Base-by-base conservation (phyloP, 2,888 invertebrate species). In the Esperia sulphurella region DNA sequence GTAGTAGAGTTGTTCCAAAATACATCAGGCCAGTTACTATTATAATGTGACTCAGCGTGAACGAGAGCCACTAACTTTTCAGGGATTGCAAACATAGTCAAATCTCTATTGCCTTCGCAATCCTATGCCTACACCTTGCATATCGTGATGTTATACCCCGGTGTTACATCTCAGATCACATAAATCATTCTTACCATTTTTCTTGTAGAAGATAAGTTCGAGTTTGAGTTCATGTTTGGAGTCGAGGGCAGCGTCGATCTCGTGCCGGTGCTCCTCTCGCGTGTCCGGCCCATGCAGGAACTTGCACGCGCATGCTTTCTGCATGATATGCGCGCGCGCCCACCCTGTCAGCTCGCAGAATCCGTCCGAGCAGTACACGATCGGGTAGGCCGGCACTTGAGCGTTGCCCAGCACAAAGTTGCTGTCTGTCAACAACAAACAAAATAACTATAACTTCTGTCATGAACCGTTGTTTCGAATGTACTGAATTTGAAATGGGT, bases 381-480 rank as follows among this genome's bases (percentile, higher is more conserved):
- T 97, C 65, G 97, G 97, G 91, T 96, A 96, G 68, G 93, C 87
- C 53, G 95, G 94, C 69, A 97, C 97, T 90, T 97, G 97, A 63
- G 97, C 97, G 91, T 97, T 97, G 75, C 97, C 97, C 88, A 97
- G 91, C 73, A 97, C 97, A 89, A 97, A 97, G 91, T 97, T 97
- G 92, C 97, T 97, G 88, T 97, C 97, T 97, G 95, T 50, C 51
- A 51, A 60, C 55, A 62, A 67, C 52, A 55, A 31, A 41, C 30
- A 43, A 13, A 21, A 21, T 21, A 2, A 21, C 10, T 10, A 35
- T 6, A n/a, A n/a, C n/a, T n/a, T 35, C 21, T 35, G 38, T 12
- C 38, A 38, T 14, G 38, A 38, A 38, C 38, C 8, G n/a, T 38
- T n/a, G 12, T 38, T 38, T 38, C 31, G 31, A 31, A 8, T 10